Conservation (phyloP, 2,797 vertebrate species). For the Neoniphon sammara region DNA sequence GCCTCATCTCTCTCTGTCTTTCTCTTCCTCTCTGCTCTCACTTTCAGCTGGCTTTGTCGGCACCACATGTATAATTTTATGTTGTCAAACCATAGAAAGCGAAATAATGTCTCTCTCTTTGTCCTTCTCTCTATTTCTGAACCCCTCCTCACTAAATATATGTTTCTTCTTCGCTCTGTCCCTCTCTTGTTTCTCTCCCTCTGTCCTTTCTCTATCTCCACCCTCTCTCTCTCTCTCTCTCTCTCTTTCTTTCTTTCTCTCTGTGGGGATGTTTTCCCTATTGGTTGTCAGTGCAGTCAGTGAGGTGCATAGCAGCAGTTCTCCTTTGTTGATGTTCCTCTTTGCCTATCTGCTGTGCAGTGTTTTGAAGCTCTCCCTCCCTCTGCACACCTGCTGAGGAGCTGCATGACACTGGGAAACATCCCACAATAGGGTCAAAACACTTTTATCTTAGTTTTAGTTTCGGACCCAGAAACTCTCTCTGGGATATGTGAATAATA, state of each 20-base stretch:
- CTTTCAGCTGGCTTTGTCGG: constrained; percentile 8
- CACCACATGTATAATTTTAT: neutral
- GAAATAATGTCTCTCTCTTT: constrained; percentile 36
- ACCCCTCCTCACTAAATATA: too few relatives aligned
- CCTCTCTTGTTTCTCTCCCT: constrained; percentile 28
- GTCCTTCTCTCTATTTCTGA: constrained; percentile 20
- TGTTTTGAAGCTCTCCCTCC: constrained; percentile 77
- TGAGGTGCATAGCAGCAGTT: constrained; percentile 68
- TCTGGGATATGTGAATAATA: constrained; percentile 67
- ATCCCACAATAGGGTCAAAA: constrained; percentile 75
- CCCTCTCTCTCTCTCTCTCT: constrained; percentile 34
- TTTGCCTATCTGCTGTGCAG: constrained; percentile 75
- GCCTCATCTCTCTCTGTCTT: constrained; percentile 15
- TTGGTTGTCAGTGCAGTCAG: constrained; percentile 69
- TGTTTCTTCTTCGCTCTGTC: constrained; percentile 1
- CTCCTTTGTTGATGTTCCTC: constrained; percentile 74
- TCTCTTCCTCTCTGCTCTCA: constrained; percentile 16
- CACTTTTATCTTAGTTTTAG: constrained; percentile 79
- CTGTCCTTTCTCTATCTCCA: constrained; percentile 47
- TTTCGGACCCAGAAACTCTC: constrained; percentile 74
- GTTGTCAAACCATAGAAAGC: constrained; percentile 24
- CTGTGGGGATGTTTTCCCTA: constrained; percentile 74
- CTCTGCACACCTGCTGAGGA: constrained; percentile 76
- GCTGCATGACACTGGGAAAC: constrained; percentile 77
- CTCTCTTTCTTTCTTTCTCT: constrained; percentile 38